Conservation (phyloP, 2,888 invertebrate species). For the Xestia ashworthii region DNA sequence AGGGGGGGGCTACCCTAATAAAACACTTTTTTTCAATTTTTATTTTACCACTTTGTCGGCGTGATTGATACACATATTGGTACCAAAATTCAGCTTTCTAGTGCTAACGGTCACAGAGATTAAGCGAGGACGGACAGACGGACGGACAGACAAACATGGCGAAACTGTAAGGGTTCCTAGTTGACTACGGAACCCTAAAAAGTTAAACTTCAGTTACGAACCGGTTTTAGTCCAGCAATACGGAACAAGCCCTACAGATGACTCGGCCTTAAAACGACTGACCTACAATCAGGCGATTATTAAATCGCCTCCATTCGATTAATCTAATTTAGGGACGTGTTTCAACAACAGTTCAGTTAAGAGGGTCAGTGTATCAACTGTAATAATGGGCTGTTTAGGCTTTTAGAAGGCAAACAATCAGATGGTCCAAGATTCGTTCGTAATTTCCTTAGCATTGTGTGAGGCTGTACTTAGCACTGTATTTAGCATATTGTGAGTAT, state of each 20-base stretch:
- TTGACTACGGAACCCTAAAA: too few species aligned
- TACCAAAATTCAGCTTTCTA: too few species aligned
- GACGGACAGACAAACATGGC: too few species aligned
- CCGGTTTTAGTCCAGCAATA: slow-evolving; percentile 3
- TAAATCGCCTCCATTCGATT: slow-evolving; percentile 63
- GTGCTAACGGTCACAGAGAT: too few species aligned
- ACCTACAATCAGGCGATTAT: slow-evolving; percentile 67
- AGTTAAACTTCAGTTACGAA: background rate
- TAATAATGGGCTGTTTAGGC: slow-evolving; percentile 23
- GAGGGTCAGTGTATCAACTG: slow-evolving; percentile 46
- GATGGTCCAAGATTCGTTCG: slow-evolving; percentile 23
- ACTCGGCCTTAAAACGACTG: slow-evolving; percentile 41
- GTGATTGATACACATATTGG: too few species aligned
- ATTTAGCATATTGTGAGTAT: background rate
- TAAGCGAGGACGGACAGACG: too few species aligned
- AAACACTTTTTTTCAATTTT: too few species aligned
- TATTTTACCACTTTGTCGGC: too few species aligned
- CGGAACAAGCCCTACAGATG: background rate
- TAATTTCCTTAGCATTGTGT: background rate
- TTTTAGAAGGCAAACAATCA: slow-evolving; percentile 23
- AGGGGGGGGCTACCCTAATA: too few species aligned
- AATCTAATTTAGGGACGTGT: slow-evolving; percentile 74
- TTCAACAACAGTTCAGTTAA: slow-evolving; percentile 60
- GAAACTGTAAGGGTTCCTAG: too few species aligned
- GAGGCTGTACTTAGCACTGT: background rate